Conservation (phyloP, 2,113 vertebrate species). For the Steatornis caripensis region DNA sequence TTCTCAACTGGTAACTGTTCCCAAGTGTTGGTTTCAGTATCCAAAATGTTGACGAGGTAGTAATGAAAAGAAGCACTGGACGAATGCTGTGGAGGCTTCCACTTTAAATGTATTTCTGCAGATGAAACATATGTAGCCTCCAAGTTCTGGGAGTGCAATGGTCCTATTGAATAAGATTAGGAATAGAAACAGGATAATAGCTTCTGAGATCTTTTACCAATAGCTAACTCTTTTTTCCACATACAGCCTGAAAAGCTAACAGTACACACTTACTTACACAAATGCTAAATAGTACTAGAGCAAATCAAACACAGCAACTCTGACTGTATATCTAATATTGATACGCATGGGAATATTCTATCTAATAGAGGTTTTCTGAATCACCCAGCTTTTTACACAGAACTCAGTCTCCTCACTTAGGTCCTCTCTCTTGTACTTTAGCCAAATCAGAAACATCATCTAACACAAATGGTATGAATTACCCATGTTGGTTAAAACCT, state of each 20-base stretch:
- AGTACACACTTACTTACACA: neutral
- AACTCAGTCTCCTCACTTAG: neutral
- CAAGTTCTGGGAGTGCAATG: slow-evolving; percentile 71
- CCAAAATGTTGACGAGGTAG: slow-evolving; percentile 73
- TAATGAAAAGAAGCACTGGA: slow-evolving; percentile 59
- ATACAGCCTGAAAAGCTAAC: neutral
- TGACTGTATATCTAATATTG: neutral
- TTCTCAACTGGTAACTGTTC: slow-evolving; percentile 61
- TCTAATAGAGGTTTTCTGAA: neutral
- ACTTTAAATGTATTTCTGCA: slow-evolving; percentile 74
- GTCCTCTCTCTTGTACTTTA: neutral
- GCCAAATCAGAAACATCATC: neutral
- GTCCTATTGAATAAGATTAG: slow-evolving; percentile 67
- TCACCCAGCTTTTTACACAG: neutral
- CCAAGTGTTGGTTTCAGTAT: slow-evolving; percentile 56
- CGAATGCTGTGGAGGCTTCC: slow-evolving; percentile 62
- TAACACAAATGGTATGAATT: neutral
- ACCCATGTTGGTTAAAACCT: neutral
- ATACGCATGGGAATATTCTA: neutral
- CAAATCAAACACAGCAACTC: neutral
- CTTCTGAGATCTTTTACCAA: neutral
- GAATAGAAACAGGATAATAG: neutral
- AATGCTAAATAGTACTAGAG: neutral
- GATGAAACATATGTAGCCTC: slow-evolving; percentile 61
- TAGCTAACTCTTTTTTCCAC: neutral